Evolutionary conservation across 2,888 invertebrate genomes (phyloP), one percentile per base, ranked within the genome.

Genomic region (Pollenia amentaria): DNA sequence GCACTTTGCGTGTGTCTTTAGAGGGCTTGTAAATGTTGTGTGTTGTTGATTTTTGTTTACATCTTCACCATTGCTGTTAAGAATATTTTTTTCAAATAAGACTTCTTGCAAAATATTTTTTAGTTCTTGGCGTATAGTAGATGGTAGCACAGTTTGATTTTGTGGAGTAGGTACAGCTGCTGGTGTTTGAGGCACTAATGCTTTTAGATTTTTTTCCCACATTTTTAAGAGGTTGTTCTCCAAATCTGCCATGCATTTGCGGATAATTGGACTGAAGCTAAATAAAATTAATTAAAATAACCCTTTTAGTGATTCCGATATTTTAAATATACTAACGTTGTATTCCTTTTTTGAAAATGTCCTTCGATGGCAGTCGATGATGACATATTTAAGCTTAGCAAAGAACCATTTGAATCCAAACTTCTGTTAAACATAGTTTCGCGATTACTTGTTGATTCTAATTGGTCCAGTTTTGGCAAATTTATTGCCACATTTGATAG

Each of bases 341-440:
- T 46, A 12, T 48, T 77, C 9, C 21, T 60, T 21, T 60, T 72
- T 1, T 44, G 48, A 10, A 79, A n/a, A 40, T 80, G 86, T 2
- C 72, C 85, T 48, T 91, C 91, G 29, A 91, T 81, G 38, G 88
- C 88, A 18, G 91, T 92, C 3, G 91, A 92, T 42, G 90, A 84
- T 6, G 92, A 92, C 14, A 90, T 86, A 87, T 91, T 90, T 18
- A 91, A 88, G 78, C 90, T 90, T 14, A 90, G 69, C 6, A 90
- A 21, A 0, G 91, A 91, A 38, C 73, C 84, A 6, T 89, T 88
- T 3, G 89, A 90, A 48, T 90, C 89, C 9, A 89, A 82, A 1
- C 88, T 88, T 38, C 89, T 88, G 82, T 88, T 87, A 18, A 88
- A 83, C 8, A 88, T 69, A 0, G 89, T 89, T 70, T 89, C 89